These are phyloP conservation scores for Colletes collaris DNA, from an alignment of 2,888 invertebrate species.

Conservation along the genomic window DNA sequence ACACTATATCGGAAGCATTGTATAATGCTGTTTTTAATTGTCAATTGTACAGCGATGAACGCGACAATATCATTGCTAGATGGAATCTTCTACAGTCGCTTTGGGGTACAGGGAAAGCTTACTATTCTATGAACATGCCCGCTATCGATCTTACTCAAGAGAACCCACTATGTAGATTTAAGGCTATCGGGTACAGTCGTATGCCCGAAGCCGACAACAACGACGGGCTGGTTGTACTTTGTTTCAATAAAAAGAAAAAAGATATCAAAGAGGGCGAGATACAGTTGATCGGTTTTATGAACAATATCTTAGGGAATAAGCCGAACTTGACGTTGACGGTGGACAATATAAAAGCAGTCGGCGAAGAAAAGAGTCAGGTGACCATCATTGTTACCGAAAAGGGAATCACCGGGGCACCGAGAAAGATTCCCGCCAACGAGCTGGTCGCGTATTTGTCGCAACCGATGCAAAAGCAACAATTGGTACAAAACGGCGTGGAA, in stretches of 20 bases:
- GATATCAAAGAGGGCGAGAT: conserved; percentile 86
- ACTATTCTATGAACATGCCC: conserved; percentile 90
- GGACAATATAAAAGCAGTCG: conserved; percentile 90
- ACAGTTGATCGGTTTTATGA: conserved; percentile 86
- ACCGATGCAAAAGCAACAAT: conserved; percentile 88
- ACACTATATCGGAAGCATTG: conserved; percentile 87
- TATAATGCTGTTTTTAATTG: conserved; percentile 91
- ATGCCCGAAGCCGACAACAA: conserved; percentile 94
- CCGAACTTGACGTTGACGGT: conserved; percentile 92
- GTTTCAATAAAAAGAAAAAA: conserved; percentile 92
- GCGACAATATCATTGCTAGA: conserved; percentile 95
- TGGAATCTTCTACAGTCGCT: conserved; percentile 97
- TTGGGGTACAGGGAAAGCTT: conserved; percentile 94
- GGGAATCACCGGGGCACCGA: conserved; percentile 86
- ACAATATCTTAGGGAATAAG: conserved; percentile 91
- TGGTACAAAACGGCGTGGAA: conserved; percentile 89
- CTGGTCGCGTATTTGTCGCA: conserved; percentile 89
- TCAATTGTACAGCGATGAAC: conserved; percentile 96
- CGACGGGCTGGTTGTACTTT: conserved; percentile 94
- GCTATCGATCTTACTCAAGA: conserved; percentile 93
- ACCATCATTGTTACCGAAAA: conserved; percentile 90
- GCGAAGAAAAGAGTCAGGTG: conserved; percentile 91
- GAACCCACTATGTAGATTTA: conserved; percentile 96
- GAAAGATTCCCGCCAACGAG: conserved; percentile 90
- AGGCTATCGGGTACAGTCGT: conserved; percentile 96